Evolutionary conservation across 53 echinoderm and acorn worm species (phyloP), one percentile per base, ranked within the genome.

Genomic region (Luidia sarsii): DNA sequence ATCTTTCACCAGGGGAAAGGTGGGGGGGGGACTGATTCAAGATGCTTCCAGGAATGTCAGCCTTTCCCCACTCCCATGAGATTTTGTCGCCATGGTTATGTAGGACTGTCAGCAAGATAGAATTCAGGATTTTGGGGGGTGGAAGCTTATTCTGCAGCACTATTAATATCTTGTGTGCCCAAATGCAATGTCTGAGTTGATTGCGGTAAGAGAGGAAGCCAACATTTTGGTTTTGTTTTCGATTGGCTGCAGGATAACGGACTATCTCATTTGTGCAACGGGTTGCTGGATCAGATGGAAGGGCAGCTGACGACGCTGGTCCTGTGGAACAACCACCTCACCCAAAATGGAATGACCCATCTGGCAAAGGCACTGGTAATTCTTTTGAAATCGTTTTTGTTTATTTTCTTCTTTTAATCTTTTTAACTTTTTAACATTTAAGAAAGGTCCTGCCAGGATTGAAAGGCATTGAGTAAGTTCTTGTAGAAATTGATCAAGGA

Each of bases 281-380:
- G 99, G 30, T 66, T 99, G 65, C 70, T 88, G 22, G 99, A 89
- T 57, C 99, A 99, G 66, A 83, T 86, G 55, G 90, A 91, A 64
- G 99, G 89, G 57, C 89, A 89, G 41, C 87, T 99, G 32, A 81
- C 89, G 34, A 99, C 99, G 14, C 66, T 99, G 50, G 99, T 99
- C 18, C 85, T 99, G 41, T 99, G 99, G 99, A 99, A 99, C 68
- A 99, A 99, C 35, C 93, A 93, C 41, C 87, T 99, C 71, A 89
- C 99, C 43, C 99, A 99, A 54, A 88, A 86, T 64, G 99, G 94
- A 65, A 94, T 85, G 66, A 88, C 89, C 36, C 93, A 99, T 77
- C 91, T 99, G 29, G 91, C 91, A 9, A 99, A 91, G 79, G 91
- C 99, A 36, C 57, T 99, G 94, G 99, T 99, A 85, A 39, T 59